A percentile compares a stretch with the other conserved stretches of the same genome.
Evolutionary conservation across 1,140 invertebrate species (phyloP).

Genomic region (Drosophila murphyi): DNA sequence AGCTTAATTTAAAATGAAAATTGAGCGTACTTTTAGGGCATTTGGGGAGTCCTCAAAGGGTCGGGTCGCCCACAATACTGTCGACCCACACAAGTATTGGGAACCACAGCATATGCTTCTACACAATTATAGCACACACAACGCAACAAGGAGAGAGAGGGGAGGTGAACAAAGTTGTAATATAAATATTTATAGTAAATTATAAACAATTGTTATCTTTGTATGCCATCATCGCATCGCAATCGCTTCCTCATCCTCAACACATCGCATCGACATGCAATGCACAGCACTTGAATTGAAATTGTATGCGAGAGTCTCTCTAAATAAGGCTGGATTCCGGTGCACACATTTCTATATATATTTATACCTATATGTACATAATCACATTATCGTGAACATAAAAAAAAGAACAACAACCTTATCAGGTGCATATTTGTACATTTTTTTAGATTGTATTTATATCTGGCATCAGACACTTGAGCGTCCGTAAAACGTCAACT

Average conservation of each 20-base stretch:
- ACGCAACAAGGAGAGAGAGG: neutral
- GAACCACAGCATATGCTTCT: conserved; percentile 44
- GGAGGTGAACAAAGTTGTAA: conserved; percentile 21
- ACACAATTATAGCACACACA: conserved; percentile 15
- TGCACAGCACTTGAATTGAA: conserved; percentile 48
- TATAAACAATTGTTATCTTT: conserved; percentile 70
- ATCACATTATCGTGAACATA: conserved; percentile 20
- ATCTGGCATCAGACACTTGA: conserved; percentile 19
- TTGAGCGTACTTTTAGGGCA: conserved; percentile 9
- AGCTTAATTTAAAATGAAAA: conserved; percentile 52
- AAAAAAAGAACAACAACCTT: conserved; percentile 28
- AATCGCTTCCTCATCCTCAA: conserved; percentile 13
- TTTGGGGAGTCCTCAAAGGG: too few species aligned
- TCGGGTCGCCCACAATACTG: neutral
- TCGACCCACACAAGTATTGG: conserved; percentile 11
- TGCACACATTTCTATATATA: neutral
- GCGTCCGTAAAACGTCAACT: conserved; percentile 14
- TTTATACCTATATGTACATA: conserved; percentile 14
- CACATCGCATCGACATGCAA: conserved; percentile 53
- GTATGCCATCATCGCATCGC: conserved; percentile 43
- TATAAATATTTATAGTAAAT: conserved; percentile 64
- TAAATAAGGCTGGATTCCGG: conserved; percentile 18
- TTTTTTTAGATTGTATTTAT: conserved; percentile 15
- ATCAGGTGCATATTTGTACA: conserved; percentile 35
- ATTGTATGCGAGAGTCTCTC: conserved; percentile 23